A percentile compares a stretch with the other conserved stretches of the same genome.
These are phyloP conservation scores for Oscheius sp. DNA, from an alignment of 2,888 invertebrate species.

Conservation along the genomic window DNA sequence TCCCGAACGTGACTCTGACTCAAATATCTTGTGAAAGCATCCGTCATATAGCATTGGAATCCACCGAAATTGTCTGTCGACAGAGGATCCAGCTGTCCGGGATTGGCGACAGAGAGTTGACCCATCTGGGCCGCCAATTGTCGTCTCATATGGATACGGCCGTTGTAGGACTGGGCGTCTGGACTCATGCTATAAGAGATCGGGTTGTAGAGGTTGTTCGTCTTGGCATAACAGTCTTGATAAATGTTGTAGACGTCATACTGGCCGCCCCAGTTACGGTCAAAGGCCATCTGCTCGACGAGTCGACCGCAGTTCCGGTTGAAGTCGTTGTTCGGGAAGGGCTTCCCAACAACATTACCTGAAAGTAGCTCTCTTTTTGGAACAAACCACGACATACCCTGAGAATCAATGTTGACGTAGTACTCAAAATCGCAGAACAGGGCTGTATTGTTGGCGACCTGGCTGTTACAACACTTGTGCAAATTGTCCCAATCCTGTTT, in stretches of 20 bases:
- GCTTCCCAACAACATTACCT: constrained; percentile 45
- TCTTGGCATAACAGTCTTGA: constrained; percentile 62
- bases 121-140: constrained; percentile 20
- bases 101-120: constrained; percentile 28
- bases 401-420: constrained; percentile 50
- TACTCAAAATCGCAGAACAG: constrained; percentile 54
- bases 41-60: constrained; percentile 62
- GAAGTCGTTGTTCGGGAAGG: constrained; percentile 40
- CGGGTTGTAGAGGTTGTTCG: constrained; percentile 13
- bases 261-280: constrained; percentile 48
- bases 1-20: constrained; percentile 59
- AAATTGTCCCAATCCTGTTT: constrained; percentile 60
- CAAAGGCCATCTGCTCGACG: constrained; percentile 50
- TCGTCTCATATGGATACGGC: constrained; percentile 15
- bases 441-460: constrained; percentile 25
- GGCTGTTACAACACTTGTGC: constrained; percentile 54
- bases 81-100: constrained; percentile 55
- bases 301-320: constrained; percentile 49
- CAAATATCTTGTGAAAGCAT: constrained; percentile 56
- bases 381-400: constrained; percentile 17
- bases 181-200: not conserved
- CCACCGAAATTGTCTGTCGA: constrained; percentile 67
- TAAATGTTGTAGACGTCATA: constrained; percentile 68
- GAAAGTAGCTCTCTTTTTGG: not conserved
- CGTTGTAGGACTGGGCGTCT: constrained; percentile 10